Base-by-base conservation (phyloP, 2,113 vertebrate genomes). In the Procavia capensis region DNA sequence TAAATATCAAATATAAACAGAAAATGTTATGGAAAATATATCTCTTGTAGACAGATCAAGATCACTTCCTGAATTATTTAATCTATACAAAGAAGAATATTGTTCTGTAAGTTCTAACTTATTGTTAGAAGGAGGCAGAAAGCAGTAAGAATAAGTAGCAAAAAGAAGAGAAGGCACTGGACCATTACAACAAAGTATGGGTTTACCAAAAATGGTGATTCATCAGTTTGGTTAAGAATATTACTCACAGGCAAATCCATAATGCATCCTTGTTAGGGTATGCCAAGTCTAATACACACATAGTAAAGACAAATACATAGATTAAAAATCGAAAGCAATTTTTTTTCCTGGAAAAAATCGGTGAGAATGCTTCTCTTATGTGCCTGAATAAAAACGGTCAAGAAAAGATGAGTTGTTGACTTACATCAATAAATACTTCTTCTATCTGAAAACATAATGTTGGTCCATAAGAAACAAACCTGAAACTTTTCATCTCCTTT, bases 391-490 rank as follows among this genome's bases (percentile, higher is more conserved):
- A 88, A 78, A 88, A 83, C 41, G 17, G 11, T 24, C 83, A 63
- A 81, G 41, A 93, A 76, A 70, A 75, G 43, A 45, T 36, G 47
- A 86, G 87, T 68, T 41, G 31, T 82, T 39, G 41, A 66, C 29
- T 75, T n/a, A 75, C 20, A 25, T 3, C 47, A 87, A 34, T n/a
- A 79, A 47, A 54, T 41, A 63, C 54, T 68, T 54, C 27, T 75
- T 92, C 83, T 84, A 36, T 70, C 93, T 92, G 61, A 87, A 91
- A 95, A 59, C 75, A 0, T 74, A 76, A 36, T 74, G 25, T 68
- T 64, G 50, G 54, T 61, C 41, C 90, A 0, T 54, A 93, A 70
- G 61, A 94, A 95, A 79, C 70, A 87, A 43, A 76, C 29, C n/a
- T 68, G 24, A 59, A 75, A 36, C 17, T 54, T 64, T 66, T 84